phyloP scores from a whole-genome alignment of 1,140 invertebrate species.

The Luehdorfia chinensis region DNA sequence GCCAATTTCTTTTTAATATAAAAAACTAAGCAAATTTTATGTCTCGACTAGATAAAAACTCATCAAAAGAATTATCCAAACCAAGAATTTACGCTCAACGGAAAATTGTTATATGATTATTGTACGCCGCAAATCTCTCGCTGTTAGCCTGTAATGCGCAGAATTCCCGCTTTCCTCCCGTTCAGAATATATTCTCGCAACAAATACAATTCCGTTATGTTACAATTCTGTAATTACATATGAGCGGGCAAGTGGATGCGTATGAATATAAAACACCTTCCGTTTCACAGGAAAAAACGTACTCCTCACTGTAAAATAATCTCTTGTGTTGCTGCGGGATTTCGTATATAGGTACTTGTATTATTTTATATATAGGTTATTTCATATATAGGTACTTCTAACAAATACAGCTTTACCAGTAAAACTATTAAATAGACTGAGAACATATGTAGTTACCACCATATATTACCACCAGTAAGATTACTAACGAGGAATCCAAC shows the following conservation, averaged over 20 bases:
- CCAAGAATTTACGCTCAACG: background rate
- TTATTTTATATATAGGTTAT: too few relatives aligned
- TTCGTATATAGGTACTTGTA: too few relatives aligned
- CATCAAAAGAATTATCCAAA: background rate
- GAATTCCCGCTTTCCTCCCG: background rate
- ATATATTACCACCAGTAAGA: too few relatives aligned
- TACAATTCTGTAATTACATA: conserved; percentile 12
- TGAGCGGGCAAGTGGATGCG: background rate
- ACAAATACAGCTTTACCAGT: too few relatives aligned
- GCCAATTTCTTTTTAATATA: background rate
- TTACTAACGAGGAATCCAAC: too few relatives aligned
- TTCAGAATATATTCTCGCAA: background rate
- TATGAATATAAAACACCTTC: conserved; percentile 16
- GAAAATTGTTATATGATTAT: background rate
- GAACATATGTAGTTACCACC: too few relatives aligned
- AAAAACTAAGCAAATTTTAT: background rate
- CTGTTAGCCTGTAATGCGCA: background rate
- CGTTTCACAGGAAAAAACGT: conserved; percentile 5
- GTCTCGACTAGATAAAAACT: background rate
- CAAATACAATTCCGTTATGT: conserved; percentile 12
- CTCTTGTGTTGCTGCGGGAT: too few relatives aligned
- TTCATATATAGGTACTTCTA: too few relatives aligned
- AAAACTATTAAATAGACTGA: too few relatives aligned
- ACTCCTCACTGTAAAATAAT: conserved; percentile 5
- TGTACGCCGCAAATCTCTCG: background rate